Base-by-base conservation (phyloP, 2,797 vertebrate genomes). In the Champsocephalus gunnari region DNA sequence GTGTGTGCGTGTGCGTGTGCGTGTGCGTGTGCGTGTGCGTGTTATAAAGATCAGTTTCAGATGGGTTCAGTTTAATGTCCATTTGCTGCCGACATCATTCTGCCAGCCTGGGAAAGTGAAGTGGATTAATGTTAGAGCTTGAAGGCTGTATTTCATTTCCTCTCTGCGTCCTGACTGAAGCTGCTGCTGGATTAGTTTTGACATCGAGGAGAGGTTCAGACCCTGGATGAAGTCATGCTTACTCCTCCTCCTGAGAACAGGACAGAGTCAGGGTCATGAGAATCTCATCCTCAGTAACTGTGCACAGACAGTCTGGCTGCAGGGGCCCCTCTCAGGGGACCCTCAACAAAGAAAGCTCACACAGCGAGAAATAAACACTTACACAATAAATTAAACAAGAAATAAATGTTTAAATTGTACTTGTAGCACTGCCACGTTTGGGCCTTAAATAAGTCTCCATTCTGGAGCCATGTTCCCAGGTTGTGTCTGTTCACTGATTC, bases 231-330 rank as follows among this genome's bases (percentile, higher is more conserved):
- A 75, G 76, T 78, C 58, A 51, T 17, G 71, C 43, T 57, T 59
- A 80, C 64, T 75, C 44, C 48, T 73, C 54, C 12, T 75, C 72
- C 70, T 66, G 44, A 57, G 73, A 63, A 79, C 24, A 14, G 11
- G 43, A 72, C 64, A 75, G 38, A 82, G 53, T 54, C 43, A 0
- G 59, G 89, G 77, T 89, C 86, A 84, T 87, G 88, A 80, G 89
- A 92, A 89, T 70, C 43, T 84, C 69, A 63, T 75, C 53, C 58
- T 78, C 55, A 75, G 61, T 77, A 67, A 83, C 59, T 56, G 9
- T 43, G 21, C 32, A 32, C 58, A 85, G 73, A 82, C 67, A 24
- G 49, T 54, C 72, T 66, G 58, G 69, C 74, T 83, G 71, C 62
- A 47, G 67, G 61, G 59, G 50, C 48, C 66, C 66, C n/a, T 75